Evolutionary conservation across 2,113 vertebrate genomes (phyloP).

Genomic region (Corvus hawaiiensis): DNA sequence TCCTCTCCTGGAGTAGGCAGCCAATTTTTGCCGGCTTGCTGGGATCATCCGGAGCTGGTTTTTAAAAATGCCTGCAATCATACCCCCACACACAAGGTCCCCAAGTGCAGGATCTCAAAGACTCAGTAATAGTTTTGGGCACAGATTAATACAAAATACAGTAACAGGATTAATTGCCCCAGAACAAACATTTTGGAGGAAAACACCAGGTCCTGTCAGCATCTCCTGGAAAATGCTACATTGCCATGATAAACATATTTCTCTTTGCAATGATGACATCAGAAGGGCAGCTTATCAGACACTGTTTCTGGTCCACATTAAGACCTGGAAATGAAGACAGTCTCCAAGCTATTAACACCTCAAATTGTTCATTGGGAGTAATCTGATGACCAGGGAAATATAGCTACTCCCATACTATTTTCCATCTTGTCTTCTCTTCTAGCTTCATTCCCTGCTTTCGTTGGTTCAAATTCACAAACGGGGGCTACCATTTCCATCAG

Average conservation of each 20-base stretch:
- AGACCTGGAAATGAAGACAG: neutral
- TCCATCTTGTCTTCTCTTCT: neutral
- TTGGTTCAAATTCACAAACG: conserved; percentile 81
- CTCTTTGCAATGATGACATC: neutral
- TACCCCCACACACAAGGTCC: neutral
- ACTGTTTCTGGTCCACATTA: neutral
- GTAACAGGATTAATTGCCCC: neutral
- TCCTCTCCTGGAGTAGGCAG: neutral
- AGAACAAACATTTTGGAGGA: neutral
- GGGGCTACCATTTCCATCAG: conserved; percentile 71
- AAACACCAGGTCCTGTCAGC: neutral
- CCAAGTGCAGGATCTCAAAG: neutral
- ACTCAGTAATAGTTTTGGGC: rapidly evolving
- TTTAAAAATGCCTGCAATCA: neutral
- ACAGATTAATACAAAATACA: neutral
- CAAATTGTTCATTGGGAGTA: neutral
- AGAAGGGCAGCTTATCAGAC: neutral
- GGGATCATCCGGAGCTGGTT: neutral
- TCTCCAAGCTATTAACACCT: neutral
- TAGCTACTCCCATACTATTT: neutral
- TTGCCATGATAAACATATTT: neutral
- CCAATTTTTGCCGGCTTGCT: neutral
- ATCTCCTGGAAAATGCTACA: neutral
- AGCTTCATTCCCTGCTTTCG: conserved; percentile 73
- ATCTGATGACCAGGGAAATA: neutral